phyloP scores from a whole-genome alignment of 2,113 vertebrate species.

The Mirza zaza region DNA sequence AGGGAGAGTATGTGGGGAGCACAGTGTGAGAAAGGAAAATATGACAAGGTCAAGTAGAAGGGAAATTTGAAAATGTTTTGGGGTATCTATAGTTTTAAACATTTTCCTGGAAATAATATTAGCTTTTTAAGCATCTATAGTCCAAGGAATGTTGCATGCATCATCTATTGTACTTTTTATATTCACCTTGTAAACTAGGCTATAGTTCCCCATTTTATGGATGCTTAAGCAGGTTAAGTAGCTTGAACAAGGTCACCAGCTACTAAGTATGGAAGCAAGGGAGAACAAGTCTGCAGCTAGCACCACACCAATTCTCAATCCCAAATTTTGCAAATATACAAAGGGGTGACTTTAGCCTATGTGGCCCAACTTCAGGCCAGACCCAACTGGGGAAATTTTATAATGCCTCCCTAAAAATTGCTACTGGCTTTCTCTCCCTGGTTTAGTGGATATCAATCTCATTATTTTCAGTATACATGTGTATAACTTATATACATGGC shows the following conservation, averaged over 20 bases:
- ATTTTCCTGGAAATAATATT: not conserved
- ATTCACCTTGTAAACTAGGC: not conserved
- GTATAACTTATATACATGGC: not conserved
- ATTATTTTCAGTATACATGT: not conserved
- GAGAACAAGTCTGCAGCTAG: not conserved
- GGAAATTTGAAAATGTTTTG: not conserved
- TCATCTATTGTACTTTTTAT: not conserved
- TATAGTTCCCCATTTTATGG: not conserved
- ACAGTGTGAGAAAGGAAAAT: not conserved
- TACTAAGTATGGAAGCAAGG: not conserved
- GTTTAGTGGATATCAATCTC: not conserved
- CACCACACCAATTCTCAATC: not conserved
- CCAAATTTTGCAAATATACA: not conserved
- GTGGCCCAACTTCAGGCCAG: not conserved
- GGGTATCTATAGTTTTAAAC: not conserved
- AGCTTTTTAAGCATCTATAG: not conserved
- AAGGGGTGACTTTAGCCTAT: not conserved
- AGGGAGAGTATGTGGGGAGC: not conserved
- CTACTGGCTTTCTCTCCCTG: not conserved
- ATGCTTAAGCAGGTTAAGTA: not conserved
- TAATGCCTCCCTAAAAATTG: not conserved
- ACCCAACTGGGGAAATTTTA: not conserved
- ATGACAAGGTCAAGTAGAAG: not conserved
- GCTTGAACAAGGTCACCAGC: not conserved
- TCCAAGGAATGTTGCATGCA: not conserved